Conservation (phyloP, 2,888 invertebrate species). For the Xestia xanthographa region DNA sequence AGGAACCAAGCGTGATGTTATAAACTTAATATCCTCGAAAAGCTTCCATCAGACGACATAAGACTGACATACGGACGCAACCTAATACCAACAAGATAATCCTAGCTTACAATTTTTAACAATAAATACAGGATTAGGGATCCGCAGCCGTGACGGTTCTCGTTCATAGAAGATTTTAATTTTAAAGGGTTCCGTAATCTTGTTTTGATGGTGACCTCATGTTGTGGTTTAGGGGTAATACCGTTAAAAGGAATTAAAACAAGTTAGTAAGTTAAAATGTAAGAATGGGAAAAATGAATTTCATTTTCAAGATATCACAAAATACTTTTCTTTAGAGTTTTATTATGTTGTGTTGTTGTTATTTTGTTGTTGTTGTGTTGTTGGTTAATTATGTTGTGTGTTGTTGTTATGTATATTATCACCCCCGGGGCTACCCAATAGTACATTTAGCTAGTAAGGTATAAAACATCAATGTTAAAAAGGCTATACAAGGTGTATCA, state of each 20-base stretch:
- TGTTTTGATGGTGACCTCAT: slow-evolving; percentile 25
- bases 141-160: slow-evolving; percentile 24
- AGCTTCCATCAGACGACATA: background rate
- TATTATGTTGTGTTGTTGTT: too few relatives aligned
- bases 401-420: too few relatives aligned
- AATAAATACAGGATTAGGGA: slow-evolving; percentile 41
- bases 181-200: slow-evolving; percentile 46
- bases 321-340: background rate
- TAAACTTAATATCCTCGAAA: background rate
- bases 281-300: background rate
- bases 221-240: slow-evolving; percentile 12
- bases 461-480: too few relatives aligned
- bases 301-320: background rate
- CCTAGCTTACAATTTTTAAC: slow-evolving; percentile 49
- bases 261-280: background rate
- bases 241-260: slow-evolving; percentile 18
- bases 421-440: too few relatives aligned
- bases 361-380: too few relatives aligned
- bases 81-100: slow-evolving; percentile 30
- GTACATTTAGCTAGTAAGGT: too few relatives aligned
- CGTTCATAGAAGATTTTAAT: slow-evolving; percentile 35
- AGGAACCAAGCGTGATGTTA: background rate
- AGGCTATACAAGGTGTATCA: too few relatives aligned
- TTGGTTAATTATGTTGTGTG: too few relatives aligned
- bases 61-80: slow-evolving; percentile 26